These are phyloP conservation scores for Seriola quinqueradiata DNA, from an alignment of 2,113 vertebrate species.

Conservation along the genomic window DNA sequence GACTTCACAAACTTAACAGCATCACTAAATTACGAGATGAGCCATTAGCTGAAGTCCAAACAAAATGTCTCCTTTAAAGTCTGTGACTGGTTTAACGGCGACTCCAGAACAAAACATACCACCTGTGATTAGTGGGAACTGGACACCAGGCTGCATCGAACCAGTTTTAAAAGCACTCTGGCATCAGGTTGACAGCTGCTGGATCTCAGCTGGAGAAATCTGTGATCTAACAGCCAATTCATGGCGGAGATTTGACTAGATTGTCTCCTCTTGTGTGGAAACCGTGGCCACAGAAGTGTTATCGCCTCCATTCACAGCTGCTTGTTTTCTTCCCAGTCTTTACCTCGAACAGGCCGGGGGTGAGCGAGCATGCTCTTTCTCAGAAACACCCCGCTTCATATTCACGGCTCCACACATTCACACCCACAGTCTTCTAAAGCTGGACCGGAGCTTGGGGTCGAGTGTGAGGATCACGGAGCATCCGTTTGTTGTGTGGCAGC, in stretches of 20 bases:
- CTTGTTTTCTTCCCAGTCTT: conserved; percentile 15
- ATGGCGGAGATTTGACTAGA: not conserved
- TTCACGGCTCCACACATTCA: conserved; percentile 35
- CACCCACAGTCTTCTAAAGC: not conserved
- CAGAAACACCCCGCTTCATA: conserved; percentile 44
- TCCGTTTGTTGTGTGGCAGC: not conserved
- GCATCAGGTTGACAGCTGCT: not conserved
- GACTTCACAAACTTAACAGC: too few relatives aligned
- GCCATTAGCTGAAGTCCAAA: too few relatives aligned
- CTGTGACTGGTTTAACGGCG: too few relatives aligned
- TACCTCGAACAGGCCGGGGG: conserved; percentile 1
- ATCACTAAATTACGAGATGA: too few relatives aligned
- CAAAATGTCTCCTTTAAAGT: too few relatives aligned
- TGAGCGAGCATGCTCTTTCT: conserved; percentile 25
- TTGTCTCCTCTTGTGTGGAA: conserved; percentile 4
- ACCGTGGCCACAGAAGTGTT: not conserved
- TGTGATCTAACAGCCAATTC: not conserved
- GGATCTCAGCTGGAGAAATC: not conserved
- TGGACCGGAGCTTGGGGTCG: not conserved
- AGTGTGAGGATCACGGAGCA: not conserved
- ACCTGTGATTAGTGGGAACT: too few relatives aligned
- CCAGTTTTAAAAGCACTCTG: not conserved
- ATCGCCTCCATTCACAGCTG: not conserved
- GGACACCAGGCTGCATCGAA: not conserved
- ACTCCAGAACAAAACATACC: too few relatives aligned